Evolutionary conservation across 2,888 invertebrate genomes (phyloP), one percentile per base, ranked within the genome.

Genomic region (Rotaria macrura): DNA sequence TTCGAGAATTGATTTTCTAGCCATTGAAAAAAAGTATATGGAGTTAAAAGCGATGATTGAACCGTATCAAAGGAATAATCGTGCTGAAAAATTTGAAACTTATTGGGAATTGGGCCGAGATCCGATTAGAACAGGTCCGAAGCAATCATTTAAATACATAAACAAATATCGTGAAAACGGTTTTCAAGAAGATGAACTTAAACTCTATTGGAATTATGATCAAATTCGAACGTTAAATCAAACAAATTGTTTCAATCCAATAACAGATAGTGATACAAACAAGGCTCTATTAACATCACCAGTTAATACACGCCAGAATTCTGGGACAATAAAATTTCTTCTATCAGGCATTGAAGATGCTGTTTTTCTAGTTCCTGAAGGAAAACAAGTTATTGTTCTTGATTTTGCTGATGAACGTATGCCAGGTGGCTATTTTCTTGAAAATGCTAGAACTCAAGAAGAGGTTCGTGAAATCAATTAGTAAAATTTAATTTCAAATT

Each of bases 381-480:
- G 17, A 1, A 40, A 79, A 25, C 79, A 79, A 79, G 25, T 79
- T 79, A 79, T 79, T 43, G 79, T 79, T n/a, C 79, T 79, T 10
- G 79, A 79, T 79, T 79, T 79, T 79, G 79, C 79, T 3, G 79
- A 79, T 79, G 79, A 79, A 79, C 40, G 79, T 25, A 79, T 79
- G 79, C 79, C 79, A 14, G 79, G 79, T n/a, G 79, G 79, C 20
- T 79, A 43, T 43, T 79, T 79, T 79, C 43, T 79, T 12, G 40
- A 43, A 10, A 43, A 43, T 79, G 79, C 79, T 43, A 23, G 43
- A 12, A 43, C 79, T 12, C 79, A 79, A 43, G 79, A 79, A 25
- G 79, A 34, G 20, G 65, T 65, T 14, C 17, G 65, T 34, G 4
- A 20, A 65, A 65, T 20, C 14, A 4, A 12, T 47, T 9, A 47